Percentiles rank a stretch among this genome's conserved stretches.
Conservation (phyloP, 1,140 invertebrate species). For the Drosophila kepulauana region DNA sequence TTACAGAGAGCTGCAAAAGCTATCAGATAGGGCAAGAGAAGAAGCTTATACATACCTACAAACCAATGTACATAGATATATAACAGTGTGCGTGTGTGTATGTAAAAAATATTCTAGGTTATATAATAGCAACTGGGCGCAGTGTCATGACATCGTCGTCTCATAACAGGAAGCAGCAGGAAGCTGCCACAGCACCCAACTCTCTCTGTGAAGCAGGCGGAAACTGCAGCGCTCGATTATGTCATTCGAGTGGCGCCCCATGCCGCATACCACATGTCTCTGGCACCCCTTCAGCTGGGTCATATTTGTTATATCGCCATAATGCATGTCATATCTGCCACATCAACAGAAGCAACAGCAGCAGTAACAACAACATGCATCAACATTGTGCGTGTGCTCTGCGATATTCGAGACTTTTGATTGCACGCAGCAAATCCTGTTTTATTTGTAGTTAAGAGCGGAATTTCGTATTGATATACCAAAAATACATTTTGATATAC, state of each 20-base stretch:
- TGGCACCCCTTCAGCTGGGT: background rate
- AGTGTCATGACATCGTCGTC: constrained; percentile 39
- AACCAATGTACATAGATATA: background rate
- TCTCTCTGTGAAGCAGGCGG: constrained; percentile 39
- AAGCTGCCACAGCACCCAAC: constrained; percentile 28
- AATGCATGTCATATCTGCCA: constrained; percentile 77
- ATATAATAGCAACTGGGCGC: constrained; percentile 33
- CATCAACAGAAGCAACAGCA: constrained; percentile 44
- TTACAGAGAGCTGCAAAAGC: constrained; percentile 30
- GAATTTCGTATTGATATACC: no score
- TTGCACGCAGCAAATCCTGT: background rate
- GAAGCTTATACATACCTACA: constrained; percentile 23
- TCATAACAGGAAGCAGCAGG: constrained; percentile 46
- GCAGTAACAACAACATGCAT: constrained; percentile 31
- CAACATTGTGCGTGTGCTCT: constrained; percentile 42
- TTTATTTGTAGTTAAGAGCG: no score
- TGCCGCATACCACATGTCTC: background rate
- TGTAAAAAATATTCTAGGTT: constrained; percentile 19
- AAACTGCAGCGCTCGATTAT: constrained; percentile 76
- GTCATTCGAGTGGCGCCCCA: constrained; percentile 58
- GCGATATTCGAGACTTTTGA: constrained; percentile 41
- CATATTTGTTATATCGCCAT: constrained; percentile 66
- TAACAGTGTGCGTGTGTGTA: background rate
- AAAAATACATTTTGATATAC: no score
- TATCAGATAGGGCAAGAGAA: constrained; percentile 6